Base-by-base conservation (phyloP, 2,797 vertebrate species). In the Typhlichthys eigenmanni region DNA sequence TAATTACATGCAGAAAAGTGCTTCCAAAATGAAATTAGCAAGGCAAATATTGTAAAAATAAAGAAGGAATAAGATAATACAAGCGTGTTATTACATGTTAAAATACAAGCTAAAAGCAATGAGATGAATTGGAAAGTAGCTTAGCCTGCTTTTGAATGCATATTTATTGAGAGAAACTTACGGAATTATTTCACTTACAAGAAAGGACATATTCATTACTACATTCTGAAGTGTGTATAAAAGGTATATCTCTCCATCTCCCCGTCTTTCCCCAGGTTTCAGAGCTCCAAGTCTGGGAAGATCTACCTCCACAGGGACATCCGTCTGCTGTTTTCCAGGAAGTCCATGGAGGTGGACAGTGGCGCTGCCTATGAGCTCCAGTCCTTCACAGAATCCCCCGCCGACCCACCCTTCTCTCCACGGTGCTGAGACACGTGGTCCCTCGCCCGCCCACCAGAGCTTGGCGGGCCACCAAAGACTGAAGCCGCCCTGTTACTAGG, bases 271-370 rank as follows among this genome's bases (percentile, higher is more conserved):
- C 68, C 66, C 83, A 99, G 98, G 97, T 99, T 99, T 94, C 97
- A 99, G 94, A 98, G 97, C 92, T 98, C 97, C 45, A 99, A 97
- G 93, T 99, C 98, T 95, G 96, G 97, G 88, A 99, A 99, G 96
- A 96, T 99, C 95, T 99, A 99, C 97, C 98, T 99, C 95, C 97
- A 99, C 80, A 93, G 95, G 92, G 98, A 99, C 88, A 95, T 99
- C 81, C 94, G 96, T 76, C 94, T 99, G 88, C 93, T 99, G 58
- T 99, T 99, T 89, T 99, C 97, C 82, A 95, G 97, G 81, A 99
- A 98, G 92, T 99, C 98, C 79, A 99, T 98, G 96, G 98, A 99
- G 95, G 97, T 99, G 80, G 98, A 99, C 85, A 98, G 97, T 3
- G 98, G 98, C 91, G 97, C 97, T 92, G 98, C 97, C 55, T 99